phyloP scores from a whole-genome alignment of 2,797 vertebrate species.

The Agapornis canus region DNA sequence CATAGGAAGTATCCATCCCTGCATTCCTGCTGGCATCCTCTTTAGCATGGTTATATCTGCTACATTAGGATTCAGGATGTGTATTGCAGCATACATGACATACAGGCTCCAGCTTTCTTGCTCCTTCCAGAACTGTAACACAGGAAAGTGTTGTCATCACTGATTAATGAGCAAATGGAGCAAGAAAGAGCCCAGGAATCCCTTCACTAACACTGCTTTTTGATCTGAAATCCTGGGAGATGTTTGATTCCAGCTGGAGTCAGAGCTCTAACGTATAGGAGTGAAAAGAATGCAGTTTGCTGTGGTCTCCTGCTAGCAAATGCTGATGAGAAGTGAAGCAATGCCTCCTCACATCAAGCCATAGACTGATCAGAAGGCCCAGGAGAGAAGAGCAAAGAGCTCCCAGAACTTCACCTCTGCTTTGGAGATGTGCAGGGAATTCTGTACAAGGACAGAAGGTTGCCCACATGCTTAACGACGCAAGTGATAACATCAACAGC shows the following conservation, averaged over 20 bases:
- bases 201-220: neutral
- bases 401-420: neutral
- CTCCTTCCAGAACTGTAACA: neutral
- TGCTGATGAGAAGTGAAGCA: neutral
- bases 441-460: neutral
- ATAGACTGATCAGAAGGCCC: neutral
- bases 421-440: neutral
- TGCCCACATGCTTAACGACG: accelerated
- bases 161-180: neutral
- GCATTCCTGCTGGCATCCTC: neutral
- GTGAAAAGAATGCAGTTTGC: accelerated
- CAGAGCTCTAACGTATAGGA: neutral
- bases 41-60: accelerated
- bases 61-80: neutral
- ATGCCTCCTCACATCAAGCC: neutral
- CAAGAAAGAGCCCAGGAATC: neutral
- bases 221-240: neutral
- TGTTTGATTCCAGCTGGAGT: accelerated
- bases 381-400: neutral
- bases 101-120: neutral
- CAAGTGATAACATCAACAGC: neutral
- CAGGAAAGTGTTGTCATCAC: neutral
- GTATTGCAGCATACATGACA: neutral
- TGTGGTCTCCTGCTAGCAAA: neutral
- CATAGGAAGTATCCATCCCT: accelerated